Evolutionary conservation across 2,113 vertebrate genomes (phyloP).

Genomic region (Ramphastos sulfuratus): DNA sequence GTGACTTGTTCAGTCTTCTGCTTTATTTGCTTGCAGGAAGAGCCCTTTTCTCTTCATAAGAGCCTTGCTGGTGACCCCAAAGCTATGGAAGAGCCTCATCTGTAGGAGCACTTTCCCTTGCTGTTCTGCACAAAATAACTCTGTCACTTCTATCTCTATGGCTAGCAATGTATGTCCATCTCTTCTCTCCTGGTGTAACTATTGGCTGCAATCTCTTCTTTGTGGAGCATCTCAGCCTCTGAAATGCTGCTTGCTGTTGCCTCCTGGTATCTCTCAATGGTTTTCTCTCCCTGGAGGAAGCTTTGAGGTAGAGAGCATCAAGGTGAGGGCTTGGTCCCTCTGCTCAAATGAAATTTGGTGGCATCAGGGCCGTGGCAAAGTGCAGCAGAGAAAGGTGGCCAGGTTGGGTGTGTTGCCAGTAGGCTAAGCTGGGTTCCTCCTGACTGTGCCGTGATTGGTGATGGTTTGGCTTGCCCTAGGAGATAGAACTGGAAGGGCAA

Average conservation of each 20-base stretch:
- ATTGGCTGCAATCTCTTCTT: background rate
- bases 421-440: background rate
- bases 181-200: background rate
- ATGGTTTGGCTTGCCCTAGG: background rate
- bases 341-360: background rate
- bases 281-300: background rate
- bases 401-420: background rate
- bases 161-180: background rate
- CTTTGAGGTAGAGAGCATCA: background rate
- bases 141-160: background rate
- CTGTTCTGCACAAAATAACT: rapidly evolving
- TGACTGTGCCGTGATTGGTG: background rate
- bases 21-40: background rate
- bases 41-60: rapidly evolving
- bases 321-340: background rate
- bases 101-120: background rate
- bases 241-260: background rate
- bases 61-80: background rate
- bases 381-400: background rate
- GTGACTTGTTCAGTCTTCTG: background rate
- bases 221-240: background rate
- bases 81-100: background rate
- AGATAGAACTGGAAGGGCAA: background rate
- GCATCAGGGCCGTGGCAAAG: too few relatives aligned
- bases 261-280: background rate